Evolutionary conservation across 2,888 invertebrate species (phyloP), one percentile per base, ranked within the genome.

Genomic region (Panorpa germanica): DNA sequence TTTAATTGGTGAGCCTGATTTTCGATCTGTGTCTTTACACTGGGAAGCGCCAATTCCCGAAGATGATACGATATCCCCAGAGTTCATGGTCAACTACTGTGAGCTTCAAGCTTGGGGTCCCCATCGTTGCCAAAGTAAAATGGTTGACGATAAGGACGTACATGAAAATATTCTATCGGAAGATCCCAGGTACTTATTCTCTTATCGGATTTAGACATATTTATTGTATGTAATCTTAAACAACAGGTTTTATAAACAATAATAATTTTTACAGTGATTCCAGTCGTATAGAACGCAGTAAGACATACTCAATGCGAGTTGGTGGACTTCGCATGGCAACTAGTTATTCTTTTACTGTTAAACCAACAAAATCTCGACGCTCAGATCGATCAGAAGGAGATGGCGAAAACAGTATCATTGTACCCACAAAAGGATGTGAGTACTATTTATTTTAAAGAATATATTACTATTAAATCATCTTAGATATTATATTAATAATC

Each of bases 381-480:
- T 40, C 49, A 60, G 36, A n/a, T n/a, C n/a, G n/a, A n/a, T n/a
- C n/a, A n/a, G n/a, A n/a, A n/a, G n/a, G n/a, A n/a, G n/a, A n/a
- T n/a, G n/a, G n/a, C n/a, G n/a, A 68, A 25, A 70, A 70, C 42
- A 68, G 70, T 42, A 70, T 80, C 35, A 63, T 77, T 17, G 69
- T 81, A 34, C 74, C 78, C 16, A 81, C 81, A 7, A 81, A 78
- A 64, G 80, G 80, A 61, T 81, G 81, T 81, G 62, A 71, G 78
- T 61, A 39, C 30, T 20, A 14, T 21, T 25, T 9, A 20, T 29
- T 21, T 9, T 10, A 32, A 26, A n/a, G 23, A n/a, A n/a, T n/a
- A n/a, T n/a, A n/a, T n/a, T n/a, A n/a, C n/a, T n/a, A n/a, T n/a
- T n/a, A n/a, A n/a, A n/a, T n/a, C n/a, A n/a, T n/a, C n/a, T n/a